Evolutionary conservation across 2,888 invertebrate species (phyloP), one percentile per base, ranked within the genome.

Genomic region (Epirrhoe tristata): DNA sequence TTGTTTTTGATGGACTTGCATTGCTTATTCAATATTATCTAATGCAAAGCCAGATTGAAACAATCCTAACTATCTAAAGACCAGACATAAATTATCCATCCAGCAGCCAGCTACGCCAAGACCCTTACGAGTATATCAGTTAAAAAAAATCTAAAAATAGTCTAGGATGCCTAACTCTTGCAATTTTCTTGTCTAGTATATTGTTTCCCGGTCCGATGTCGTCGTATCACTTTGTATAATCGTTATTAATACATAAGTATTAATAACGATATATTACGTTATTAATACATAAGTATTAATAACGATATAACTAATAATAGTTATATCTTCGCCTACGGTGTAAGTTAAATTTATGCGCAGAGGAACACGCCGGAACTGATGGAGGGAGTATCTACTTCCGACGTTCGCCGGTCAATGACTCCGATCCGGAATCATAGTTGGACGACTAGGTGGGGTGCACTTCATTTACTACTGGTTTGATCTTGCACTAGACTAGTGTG

Each of bases 331-430:
- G 39, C 31, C n/a, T 53, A 58, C 58, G 55, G 39, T 36, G 36
- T 63, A 67, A 16, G 60, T 64, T 58, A 43, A 67, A 67, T 64
- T 53, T 59, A 82, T 77, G 78, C 78, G 79, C 68, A 59, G 70
- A 79, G 76, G 71, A 78, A 74, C 74, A 62, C 68, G 78, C 80
- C 85, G 86, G 86, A 86, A 88, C 83, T 78, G 73, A 75, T 73
- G 72, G 77, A 80, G 85, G 84, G 84, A 81, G 83, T 82, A 85
- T 88, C 87, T 90, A 90, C 88, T 88, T 88, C 90, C 89, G 88
- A 86, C 86, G 74, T 77, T 73, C 78, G 76, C 75, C 81, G 91
- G 91, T 87, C 91, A 86, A 78, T 86, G 91, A 90, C 91, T 78
- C 79, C 74, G 71, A 84, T 82, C 82, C 88, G 89, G 88, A 90